phyloP scores from a whole-genome alignment of 2,888 invertebrate genomes.

The Fabriciana adippe region DNA sequence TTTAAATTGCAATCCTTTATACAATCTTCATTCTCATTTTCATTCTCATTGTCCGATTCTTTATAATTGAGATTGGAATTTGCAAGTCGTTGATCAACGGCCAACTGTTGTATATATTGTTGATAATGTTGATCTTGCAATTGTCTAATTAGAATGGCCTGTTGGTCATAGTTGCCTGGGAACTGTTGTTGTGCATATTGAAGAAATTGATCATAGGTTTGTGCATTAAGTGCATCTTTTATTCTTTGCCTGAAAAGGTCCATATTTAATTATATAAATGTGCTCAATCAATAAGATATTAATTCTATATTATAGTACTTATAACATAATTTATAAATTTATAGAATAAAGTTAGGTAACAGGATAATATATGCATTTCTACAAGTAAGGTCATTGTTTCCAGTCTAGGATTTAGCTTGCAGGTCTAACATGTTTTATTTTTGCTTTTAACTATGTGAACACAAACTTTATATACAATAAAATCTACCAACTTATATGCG shows the following conservation, averaged over 20 bases:
- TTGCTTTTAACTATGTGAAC: no score
- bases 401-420: no score
- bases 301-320: no score
- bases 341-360: no score
- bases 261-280: no score
- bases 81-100: conserved; percentile 72
- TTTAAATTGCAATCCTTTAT: conserved; percentile 66
- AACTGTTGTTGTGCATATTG: conserved; percentile 97
- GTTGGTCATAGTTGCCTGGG: conserved; percentile 93
- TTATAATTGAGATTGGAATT: conserved; percentile 61
- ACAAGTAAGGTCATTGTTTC: no score
- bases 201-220: conserved; percentile 93
- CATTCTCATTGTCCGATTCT: conserved; percentile 49
- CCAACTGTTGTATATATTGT: conserved; percentile 98
- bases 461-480: no score
- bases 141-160: conserved; percentile 95
- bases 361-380: no score
- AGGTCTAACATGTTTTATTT: no score
- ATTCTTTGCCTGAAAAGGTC: conserved; percentile 86
- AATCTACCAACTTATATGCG: no score
- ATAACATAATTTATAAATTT: no score
- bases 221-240: conserved; percentile 97
- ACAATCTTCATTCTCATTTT: conserved; percentile 55
- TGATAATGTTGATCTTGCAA: conserved; percentile 99
- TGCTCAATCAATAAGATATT: no score